A percentile compares a stretch with the other conserved stretches of the same genome.
phyloP scores from a whole-genome alignment of 2,113 vertebrate species.

The Pedetes capensis region DNA sequence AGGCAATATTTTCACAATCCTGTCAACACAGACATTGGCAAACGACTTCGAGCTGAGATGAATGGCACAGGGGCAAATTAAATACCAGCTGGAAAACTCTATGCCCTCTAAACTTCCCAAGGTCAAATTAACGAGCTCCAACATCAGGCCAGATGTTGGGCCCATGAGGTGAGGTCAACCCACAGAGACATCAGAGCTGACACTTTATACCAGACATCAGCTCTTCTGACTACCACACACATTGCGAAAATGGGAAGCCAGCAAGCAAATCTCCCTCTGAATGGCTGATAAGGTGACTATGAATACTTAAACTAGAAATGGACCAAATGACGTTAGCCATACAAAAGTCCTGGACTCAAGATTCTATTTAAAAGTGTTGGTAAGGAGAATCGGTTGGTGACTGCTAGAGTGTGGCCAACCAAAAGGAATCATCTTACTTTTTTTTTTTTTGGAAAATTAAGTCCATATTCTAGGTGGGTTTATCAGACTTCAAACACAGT shows the following conservation, averaged over 20 bases:
- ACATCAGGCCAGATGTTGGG: not conserved
- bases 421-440: not conserved
- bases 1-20: constrained; percentile 82
- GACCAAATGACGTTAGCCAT: not conserved
- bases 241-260: not conserved
- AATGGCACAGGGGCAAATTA: constrained; percentile 49
- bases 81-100: constrained; percentile 32
- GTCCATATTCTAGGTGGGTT: not conserved
- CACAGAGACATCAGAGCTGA: not conserved
- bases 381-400: constrained; percentile 61
- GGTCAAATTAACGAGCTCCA: not conserved
- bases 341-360: not conserved
- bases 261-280: not conserved
- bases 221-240: not conserved
- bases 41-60: constrained; percentile 79
- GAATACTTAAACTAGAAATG: not conserved
- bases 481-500: not conserved
- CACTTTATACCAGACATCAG: not conserved
- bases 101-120: not conserved
- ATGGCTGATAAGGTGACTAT: not conserved
- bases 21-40: constrained; percentile 73
- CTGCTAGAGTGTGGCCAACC: not conserved
- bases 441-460: not conserved
- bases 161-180: not conserved
- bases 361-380: constrained; percentile 71